Base-by-base conservation (phyloP, 2,888 invertebrate species). In the Calliopum simillimum region DNA sequence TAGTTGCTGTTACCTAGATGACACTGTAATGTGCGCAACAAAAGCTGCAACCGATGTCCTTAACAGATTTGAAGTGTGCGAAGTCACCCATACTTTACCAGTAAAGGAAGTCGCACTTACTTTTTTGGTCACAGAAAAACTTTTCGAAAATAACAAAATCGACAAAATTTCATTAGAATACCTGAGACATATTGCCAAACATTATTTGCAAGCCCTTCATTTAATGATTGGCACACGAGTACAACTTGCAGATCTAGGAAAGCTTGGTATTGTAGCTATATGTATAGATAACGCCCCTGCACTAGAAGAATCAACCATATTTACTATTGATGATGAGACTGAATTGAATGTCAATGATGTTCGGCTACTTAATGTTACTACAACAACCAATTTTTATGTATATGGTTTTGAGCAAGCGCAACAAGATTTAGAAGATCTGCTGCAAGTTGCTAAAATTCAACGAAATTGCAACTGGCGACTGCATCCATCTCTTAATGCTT, bases 361-460 rank as follows among this genome's bases (percentile, higher is more conserved):
- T 3, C 74, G 76, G 1, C 70, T 82, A 43, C 65, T 73, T 1
- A 55, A 58, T 19, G 64, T 69, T 0, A 41, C 51, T 0, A 4
- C 14, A 1, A 12, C 13, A 4, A 6, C 8, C 68, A 3, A 46
- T 4, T 76, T 68, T 12, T 71, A 75, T 6, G 21, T 75, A 0
- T 68, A 75, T 3, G 79, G 83, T 47, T 81, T 85, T 71, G 79
- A 81, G 33, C 47, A 73, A 5, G 76, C 81, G 0, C 65, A 80
- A 41, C 61, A 76, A 14, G 76, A 80, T 19, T 73, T 87, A 1
- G 73, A 80, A 5, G 75, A 78, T 11, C 72, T 84, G 46, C 64
- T 83, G n/a, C 66, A 68, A 12, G 69, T 75, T n/a, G 68, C 75
- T 3, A 71, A 83, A 79, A 73, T 88, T 2, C 81, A 89, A 33